Base-by-base conservation (phyloP, 2,797 vertebrate genomes). In the Periophthalmus magnuspinnatus region DNA sequence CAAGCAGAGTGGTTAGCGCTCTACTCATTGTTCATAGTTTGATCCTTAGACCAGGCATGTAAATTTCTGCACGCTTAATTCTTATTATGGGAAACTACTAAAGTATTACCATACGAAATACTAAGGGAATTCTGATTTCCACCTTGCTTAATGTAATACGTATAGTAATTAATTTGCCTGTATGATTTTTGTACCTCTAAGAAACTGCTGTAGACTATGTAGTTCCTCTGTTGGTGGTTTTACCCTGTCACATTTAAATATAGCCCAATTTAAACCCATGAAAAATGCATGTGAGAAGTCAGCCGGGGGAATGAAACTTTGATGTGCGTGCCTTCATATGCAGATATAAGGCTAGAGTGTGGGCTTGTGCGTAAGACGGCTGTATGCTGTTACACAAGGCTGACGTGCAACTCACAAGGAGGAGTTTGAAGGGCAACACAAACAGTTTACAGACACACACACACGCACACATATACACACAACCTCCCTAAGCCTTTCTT, bases 391-490 rank as follows among this genome's bases (percentile, higher is more conserved):
- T 81, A 76, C 69, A 65, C 63, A 80, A 88, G 85, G 86, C 81
- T 89, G 90, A 84, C 84, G 59, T 69, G 77, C 86, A 75, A 79
- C 83, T 75, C 83, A 79, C 77, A 72, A 82, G 72, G 75, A 87
- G 72, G 75, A 87, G 87, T 87, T 87, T 90, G 88, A 90, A 92
- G 90, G 91, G 84, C 88, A 90, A 68, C 65, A 72, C 81, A 58
- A 24, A 56, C 54, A 56, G 19, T 56, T 56, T 84, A 79, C 81
- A 76, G 16, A 17, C 65, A 76, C 71, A 75, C 73, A 69, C 63
- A 69, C 56, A 33, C 50, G 63, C 71, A 69, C 52, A 79, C 72
- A 70, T 66, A 38, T 65, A 83, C 69, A 80, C 86, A 82, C 80
- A 78, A 80, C 78, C 75, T 82, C 80, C 84, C 80, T 67, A 72